Evolutionary conservation across 2,888 invertebrate genomes (phyloP).

Genomic region (Cephalotes varians): DNA sequence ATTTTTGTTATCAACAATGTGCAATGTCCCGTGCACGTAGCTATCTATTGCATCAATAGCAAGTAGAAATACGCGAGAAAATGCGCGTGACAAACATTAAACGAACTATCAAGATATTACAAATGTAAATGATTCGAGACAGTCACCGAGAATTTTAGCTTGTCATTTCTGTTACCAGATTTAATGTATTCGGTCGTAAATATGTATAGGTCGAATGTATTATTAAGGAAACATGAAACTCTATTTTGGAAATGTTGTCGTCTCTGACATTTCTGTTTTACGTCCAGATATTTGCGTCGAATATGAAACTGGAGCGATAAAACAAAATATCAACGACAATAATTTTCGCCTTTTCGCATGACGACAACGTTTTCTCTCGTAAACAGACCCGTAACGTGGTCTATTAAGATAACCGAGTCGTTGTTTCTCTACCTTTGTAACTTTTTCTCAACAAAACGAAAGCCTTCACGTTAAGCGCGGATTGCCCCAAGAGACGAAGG

Average conservation of each 20-base stretch:
- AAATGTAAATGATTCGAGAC: neutral
- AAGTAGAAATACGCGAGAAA: neutral
- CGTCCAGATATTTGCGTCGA: neutral
- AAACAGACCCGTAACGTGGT: conserved; percentile 52
- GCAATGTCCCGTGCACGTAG: neutral
- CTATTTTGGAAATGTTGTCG: neutral
- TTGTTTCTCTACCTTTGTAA: conserved; percentile 48
- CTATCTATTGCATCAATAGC: conserved; percentile 15
- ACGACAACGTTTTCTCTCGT: conserved; percentile 16
- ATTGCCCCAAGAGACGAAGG: conserved; percentile 32
- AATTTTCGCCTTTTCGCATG: conserved; percentile 13
- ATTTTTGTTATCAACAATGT: conserved; percentile 23
- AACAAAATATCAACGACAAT: conserved; percentile 12
- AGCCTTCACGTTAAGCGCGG: conserved; percentile 31
- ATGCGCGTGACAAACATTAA: neutral
- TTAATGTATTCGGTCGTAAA: no score
- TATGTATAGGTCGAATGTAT: neutral
- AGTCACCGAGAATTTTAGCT: neutral
- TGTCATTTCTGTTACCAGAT: neutral
- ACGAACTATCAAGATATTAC: neutral
- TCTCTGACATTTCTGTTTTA: neutral
- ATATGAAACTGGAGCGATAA: conserved; percentile 4
- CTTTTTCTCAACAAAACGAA: conserved; percentile 32
- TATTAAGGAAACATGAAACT: neutral
- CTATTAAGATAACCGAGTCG: conserved; percentile 43